Evolutionary conservation across 2,888 invertebrate genomes (phyloP).

Genomic region (Latrodectus hesperus): DNA sequence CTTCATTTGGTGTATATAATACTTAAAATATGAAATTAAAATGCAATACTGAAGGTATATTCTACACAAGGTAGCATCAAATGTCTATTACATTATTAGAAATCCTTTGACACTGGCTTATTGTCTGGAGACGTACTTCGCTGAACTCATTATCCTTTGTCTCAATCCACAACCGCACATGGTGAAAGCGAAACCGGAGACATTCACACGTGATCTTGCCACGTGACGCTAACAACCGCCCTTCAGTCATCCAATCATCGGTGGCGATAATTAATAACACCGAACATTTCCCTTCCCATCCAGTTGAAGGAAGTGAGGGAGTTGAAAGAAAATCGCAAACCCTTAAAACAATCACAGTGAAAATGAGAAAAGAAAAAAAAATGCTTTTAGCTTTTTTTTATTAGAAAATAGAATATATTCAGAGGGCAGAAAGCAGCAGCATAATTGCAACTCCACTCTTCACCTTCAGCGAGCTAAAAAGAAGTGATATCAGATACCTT

Average conservation of each 20-base stretch:
- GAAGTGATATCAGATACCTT: conserved; percentile 55
- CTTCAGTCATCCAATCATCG: conserved; percentile 40
- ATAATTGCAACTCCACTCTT: conserved; percentile 54
- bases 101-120: too few relatives aligned
- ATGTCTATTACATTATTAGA: too few relatives aligned
- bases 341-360: too few relatives aligned
- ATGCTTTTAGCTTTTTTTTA: neutral
- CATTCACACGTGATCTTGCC: too few relatives aligned
- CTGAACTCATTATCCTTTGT: neutral
- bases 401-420: too few relatives aligned
- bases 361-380: neutral
- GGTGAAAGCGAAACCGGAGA: neutral
- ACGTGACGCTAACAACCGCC: conserved; percentile 22
- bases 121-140: neutral
- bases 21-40: too few relatives aligned
- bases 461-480: conserved; percentile 20
- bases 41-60: too few relatives aligned
- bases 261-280: conserved; percentile 54
- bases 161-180: too few relatives aligned
- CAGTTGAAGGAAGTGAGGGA: too few relatives aligned
- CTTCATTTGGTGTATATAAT: too few relatives aligned
- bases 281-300: neutral
- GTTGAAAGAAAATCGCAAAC: too few relatives aligned
- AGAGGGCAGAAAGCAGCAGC: conserved; percentile 3
- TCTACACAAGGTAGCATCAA: too few relatives aligned